A percentile compares a stretch with the other conserved stretches of the same genome.
Evolutionary conservation across 2,888 invertebrate genomes (phyloP).

Genomic region (Apoderus coryli): DNA sequence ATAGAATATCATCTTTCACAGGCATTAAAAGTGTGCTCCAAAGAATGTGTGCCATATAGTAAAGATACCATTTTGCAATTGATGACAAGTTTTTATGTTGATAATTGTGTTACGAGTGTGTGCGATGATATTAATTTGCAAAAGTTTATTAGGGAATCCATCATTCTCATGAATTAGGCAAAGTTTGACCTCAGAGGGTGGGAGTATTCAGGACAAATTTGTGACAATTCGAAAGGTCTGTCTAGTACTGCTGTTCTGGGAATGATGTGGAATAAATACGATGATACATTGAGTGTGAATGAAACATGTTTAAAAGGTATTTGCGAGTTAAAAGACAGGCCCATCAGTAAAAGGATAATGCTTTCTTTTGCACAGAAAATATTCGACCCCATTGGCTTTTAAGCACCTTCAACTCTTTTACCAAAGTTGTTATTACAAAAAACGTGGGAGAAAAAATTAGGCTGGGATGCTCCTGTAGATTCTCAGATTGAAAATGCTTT

Average conservation of each 20-base stretch:
- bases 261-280: slow-evolving; percentile 10
- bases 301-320: slow-evolving; percentile 5
- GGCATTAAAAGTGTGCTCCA: too few relatives aligned
- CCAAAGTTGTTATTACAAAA: slow-evolving; percentile 13
- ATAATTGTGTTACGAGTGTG: too few relatives aligned
- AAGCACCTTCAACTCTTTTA: slow-evolving; percentile 11
- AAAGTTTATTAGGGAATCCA: too few relatives aligned
- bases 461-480: slow-evolving; percentile 6
- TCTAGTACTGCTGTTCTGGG: slow-evolving; percentile 11
- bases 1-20: slow-evolving; percentile 14
- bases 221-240: too few relatives aligned
- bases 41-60: too few relatives aligned
- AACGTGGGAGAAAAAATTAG: slow-evolving; percentile 8
- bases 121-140: too few relatives aligned
- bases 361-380: slow-evolving; percentile 13
- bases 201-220: too few relatives aligned
- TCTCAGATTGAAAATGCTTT: slow-evolving; percentile 6
- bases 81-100: too few relatives aligned
- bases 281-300: slow-evolving; percentile 10
- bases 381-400: slow-evolving; percentile 14
- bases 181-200: too few relatives aligned
- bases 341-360: slow-evolving; percentile 9
- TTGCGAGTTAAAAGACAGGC: slow-evolving; percentile 1
- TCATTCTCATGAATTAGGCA: too few relatives aligned
- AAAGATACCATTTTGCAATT: too few relatives aligned